These are phyloP conservation scores for Parazoanthus atlanticus DNA, from an alignment of 92 coral and sea anemone genomes.

Conservation along the genomic window DNA sequence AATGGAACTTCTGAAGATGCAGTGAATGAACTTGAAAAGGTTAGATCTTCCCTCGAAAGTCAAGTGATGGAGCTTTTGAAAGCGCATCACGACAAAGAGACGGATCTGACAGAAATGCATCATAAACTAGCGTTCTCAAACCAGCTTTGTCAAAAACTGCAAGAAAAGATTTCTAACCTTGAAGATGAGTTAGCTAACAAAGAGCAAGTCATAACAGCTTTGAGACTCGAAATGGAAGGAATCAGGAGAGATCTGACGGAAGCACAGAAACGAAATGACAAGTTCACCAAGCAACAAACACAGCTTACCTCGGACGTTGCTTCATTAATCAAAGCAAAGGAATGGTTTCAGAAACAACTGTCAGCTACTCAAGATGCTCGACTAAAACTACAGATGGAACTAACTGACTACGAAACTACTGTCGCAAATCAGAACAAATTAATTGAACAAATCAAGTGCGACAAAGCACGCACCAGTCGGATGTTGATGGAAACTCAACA, in stretches of 20 bases:
- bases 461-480: conserved; percentile 74
- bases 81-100: conserved; percentile 57
- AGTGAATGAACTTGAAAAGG: conserved; percentile 54
- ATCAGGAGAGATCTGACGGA: conserved; percentile 50
- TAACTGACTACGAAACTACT: conserved; percentile 64
- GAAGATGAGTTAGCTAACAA: conserved; percentile 57
- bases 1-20: not conserved
- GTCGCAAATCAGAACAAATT: conserved; percentile 59
- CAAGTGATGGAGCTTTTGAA: conserved; percentile 58
- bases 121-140: conserved; percentile 73
- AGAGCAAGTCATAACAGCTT: conserved; percentile 39
- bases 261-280: conserved; percentile 55
- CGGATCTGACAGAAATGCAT: conserved; percentile 63
- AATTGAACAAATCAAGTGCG: conserved; percentile 71
- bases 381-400: conserved; percentile 73
- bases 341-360: conserved; percentile 77
- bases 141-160: conserved; percentile 57
- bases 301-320: conserved; percentile 66
- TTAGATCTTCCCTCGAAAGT: conserved; percentile 53
- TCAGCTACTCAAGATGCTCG: conserved; percentile 72
- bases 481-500: conserved; percentile 75
- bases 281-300: conserved; percentile 50
- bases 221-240: conserved; percentile 61
- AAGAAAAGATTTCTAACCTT: conserved; percentile 47
- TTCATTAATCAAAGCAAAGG: conserved; percentile 68